Evolutionary conservation across 2,888 invertebrate genomes (phyloP), one percentile per base, ranked within the genome.

Genomic region (Schrankia costaestrigalis): DNA sequence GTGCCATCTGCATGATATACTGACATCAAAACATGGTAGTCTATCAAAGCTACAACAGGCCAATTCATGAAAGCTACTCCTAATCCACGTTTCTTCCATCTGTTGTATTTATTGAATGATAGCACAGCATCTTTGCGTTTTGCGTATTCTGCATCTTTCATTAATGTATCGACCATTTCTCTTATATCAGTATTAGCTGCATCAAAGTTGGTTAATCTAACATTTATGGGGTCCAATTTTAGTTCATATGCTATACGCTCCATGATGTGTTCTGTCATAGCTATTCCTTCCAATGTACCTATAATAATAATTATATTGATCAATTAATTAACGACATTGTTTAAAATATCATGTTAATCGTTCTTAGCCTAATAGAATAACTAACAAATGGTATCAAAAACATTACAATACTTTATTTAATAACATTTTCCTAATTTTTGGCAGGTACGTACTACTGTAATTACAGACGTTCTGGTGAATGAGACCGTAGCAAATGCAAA

Each of bases 1-100:
- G 24, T 15, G 11, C 4, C 31, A 11, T 31, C 31, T 5, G 15
- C 31, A 5, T 31, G 24, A 17, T 8, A 24, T 9, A 31, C 24
- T n/a, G 31, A 12, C 8, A 31, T 7, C 2, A 11, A 6, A 1
- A 31, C 31, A 11, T 24, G 17, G 9, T 17, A 31, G 3, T 24
- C 11, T n/a, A 11, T n/a, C 5, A 17, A 11, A n/a, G 15, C 5
- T 8, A 24, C 1, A 3, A 17, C 17, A 5, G 31, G 24, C 12
- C 12, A 31, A 6, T 12, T 31, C 11, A 24, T 17, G 3, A 31
- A 24, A 17, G 31, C 15, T 2, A 31, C 15, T 17, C 31, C 17
- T 4, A 31, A 24, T 0, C 91, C 94, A 28, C 89, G 89, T 70
- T 94, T 94, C 57, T 90, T 92, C 94, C 94, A 94, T 29, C 92